Evolutionary conservation across 2,113 vertebrate genomes (phyloP), one percentile per base, ranked within the genome.

Genomic region (Leucopternis melanops): DNA sequence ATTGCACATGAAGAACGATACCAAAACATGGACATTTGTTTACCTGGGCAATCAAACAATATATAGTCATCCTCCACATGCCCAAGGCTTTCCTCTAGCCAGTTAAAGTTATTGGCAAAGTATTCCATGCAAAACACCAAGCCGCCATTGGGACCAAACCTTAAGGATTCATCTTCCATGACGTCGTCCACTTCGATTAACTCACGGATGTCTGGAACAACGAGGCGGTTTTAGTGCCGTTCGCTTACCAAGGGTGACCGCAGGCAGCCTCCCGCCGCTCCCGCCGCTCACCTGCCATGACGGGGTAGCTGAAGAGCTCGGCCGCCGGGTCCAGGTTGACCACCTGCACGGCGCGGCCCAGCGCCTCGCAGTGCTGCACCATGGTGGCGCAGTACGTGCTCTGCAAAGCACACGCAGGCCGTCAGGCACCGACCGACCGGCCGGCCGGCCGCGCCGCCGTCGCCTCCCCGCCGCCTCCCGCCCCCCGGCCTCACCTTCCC

Each of bases 121-220:
- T 99, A 99, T 78, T 99, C 99, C 99, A 99, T 99, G 97, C 99
- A 99, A 92, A 99, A 99, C 36, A 99, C 99, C 80, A 99, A 88
- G 23, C 99, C 99, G 44, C 99, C 99, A 3, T 99, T 99, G 34
- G 99, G 99, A 10, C 99, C 99, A 8, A 99, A 99, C 75, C 98
- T 90, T 57, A 99, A 86, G 42, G 99, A 98, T 8, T 97, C 97
- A 3, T 99, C 99, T 86, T 99, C 99, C 99, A 99, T 99, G 49
- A 99, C 99, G 7, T 99, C 99, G 7, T 99, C 99, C 69, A 99
- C 99, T 94, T 99, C 98, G 14, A 99, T 99, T 58, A 99, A 97
- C 96, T 99, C 99, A 2, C 99, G 98, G 93, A 99, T 99, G 91
- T 99, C 99, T 99, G 95, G 4, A 63, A 87, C 13, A 59, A 62